These are phyloP conservation scores for Paedocypris sp. DNA, from an alignment of 2,113 vertebrate genomes.

Conservation along the genomic window DNA sequence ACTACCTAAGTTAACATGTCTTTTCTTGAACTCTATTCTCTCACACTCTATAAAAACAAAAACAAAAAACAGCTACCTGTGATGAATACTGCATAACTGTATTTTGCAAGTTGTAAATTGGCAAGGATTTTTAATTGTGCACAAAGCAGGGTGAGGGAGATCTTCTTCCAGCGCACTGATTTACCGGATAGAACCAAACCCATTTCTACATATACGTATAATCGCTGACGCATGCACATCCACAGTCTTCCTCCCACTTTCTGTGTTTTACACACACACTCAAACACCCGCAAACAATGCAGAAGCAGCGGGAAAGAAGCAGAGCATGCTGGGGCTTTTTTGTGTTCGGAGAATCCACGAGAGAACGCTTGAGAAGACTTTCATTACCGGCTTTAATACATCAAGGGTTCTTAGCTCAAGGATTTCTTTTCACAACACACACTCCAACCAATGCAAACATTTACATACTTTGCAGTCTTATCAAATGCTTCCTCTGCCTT, in stretches of 20 bases:
- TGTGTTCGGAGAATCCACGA: not conserved
- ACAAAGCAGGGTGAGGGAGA: too few relatives aligned
- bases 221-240: not conserved
- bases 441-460: not conserved
- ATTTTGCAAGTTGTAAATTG: too few relatives aligned
- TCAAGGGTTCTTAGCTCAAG: conserved; percentile 1
- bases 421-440: not conserved
- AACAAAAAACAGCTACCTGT: too few relatives aligned
- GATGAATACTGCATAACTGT: too few relatives aligned
- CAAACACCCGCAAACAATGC: not conserved
- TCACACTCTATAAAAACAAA: too few relatives aligned
- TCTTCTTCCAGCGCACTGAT: too few relatives aligned
- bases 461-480: not conserved
- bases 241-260: not conserved
- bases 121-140: too few relatives aligned
- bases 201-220: too few relatives aligned
- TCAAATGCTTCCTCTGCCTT: not conserved
- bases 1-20: too few relatives aligned
- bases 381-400: conserved; percentile 19
- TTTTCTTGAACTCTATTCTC: too few relatives aligned
- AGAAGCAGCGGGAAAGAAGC: conserved; percentile 1
- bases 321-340: conserved; percentile 10
- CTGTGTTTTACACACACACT: not conserved
- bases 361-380: conserved; percentile 18
- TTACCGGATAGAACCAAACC: too few relatives aligned